Percentiles rank a stretch among this genome's conserved stretches.
These are phyloP conservation scores for Indri indri DNA, from an alignment of 2,113 vertebrate species.

Conservation along the genomic window DNA sequence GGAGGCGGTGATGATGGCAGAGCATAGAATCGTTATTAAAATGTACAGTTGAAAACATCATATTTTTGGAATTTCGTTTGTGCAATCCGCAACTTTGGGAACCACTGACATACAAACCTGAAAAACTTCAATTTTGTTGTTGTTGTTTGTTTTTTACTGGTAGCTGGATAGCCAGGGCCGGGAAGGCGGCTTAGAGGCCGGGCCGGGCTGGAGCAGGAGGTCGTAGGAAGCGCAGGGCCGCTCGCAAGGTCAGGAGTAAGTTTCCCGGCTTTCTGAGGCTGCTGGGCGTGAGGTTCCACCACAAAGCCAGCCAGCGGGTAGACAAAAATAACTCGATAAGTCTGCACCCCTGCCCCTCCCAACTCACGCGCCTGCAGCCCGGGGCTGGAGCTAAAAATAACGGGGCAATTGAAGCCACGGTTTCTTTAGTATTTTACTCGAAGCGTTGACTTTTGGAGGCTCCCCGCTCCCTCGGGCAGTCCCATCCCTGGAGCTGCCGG, in stretches of 20 bases:
- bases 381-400: neutral
- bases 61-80: neutral
- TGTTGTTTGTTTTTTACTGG: no score
- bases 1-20: neutral
- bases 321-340: neutral
- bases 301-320: neutral
- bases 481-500: neutral
- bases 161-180: neutral
- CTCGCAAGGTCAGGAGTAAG: accelerated
- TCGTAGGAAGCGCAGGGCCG: accelerated
- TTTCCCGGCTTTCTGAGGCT: no score
- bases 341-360: neutral
- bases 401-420: neutral
- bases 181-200: accelerated
- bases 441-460: no score
- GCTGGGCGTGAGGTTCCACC: neutral
- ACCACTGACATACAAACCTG: neutral
- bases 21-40: neutral
- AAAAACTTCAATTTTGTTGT: neutral
- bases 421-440: neutral
- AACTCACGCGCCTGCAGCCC: neutral
- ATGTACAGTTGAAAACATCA: neutral
- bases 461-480: accelerated
- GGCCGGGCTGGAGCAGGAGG: neutral
- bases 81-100: neutral